Base-by-base conservation (phyloP, 1,140 invertebrate genomes). In the Trypoxylus dichotomus region DNA sequence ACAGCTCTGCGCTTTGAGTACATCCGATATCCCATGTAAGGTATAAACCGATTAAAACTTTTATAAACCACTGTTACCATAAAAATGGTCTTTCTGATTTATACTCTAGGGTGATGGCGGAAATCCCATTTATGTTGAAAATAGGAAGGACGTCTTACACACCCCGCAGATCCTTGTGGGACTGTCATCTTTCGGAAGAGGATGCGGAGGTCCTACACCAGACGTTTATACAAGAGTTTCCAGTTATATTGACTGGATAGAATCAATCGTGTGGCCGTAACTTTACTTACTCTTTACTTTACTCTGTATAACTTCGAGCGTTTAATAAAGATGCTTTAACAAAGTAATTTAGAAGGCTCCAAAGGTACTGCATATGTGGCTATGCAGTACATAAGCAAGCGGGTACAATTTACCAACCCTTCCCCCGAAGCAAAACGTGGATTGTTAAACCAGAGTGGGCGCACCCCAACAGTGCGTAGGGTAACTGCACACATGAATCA, bases 81-180 rank as follows among this genome's bases (percentile, higher is more conserved):
- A 68, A 24, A 15, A 7, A 60, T 60, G 15, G 24, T 6, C 24
- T 25, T 25, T 21, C 19, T 68, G 24, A 68, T 29, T 25, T 1
- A 10, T 27, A 3, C 81, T 81, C 6, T 84, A 92, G 88, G 92
- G 92, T 78, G 92, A 93, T 83, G 93, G 92, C 3, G 92, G 92
- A 3, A 91, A 91, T 11, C 91, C 91, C 10, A 84, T 91, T 1
- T 90, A 91, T 83, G 80, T 89, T 2, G 84, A 83, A 71, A 87
- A 87, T 77, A 25, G 5, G 32, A 5, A 37, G 10, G 10, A 37
- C 10, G 5, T 37, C 32, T 8, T 82, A 85, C 21, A 60, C 80
- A 11, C 79, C 80, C 24, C 58, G 80, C 0, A 89, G 88, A 83
- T 83, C 84, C 2, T 92, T 1, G 82, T 92, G 10, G 91, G 91